Percentiles rank a stretch among this genome's conserved stretches.
Conservation (phyloP, 2,113 vertebrate genomes). For the Morone saxatilis region DNA sequence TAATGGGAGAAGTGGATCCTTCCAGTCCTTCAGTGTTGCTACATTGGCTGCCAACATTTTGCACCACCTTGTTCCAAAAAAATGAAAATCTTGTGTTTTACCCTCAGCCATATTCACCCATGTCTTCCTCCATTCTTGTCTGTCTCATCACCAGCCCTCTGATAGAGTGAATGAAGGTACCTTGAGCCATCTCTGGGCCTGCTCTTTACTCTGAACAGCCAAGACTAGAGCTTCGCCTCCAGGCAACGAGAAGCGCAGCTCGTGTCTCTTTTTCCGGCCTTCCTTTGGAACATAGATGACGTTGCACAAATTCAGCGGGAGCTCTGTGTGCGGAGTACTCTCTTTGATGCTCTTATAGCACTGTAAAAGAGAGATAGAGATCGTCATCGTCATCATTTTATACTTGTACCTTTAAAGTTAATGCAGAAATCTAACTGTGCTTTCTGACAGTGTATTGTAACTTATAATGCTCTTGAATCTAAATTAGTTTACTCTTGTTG, state of each 20-base stretch:
- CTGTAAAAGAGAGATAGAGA: slow-evolving; percentile 72
- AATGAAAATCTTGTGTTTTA: slow-evolving; percentile 3
- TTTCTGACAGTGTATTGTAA: no score
- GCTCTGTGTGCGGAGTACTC: slow-evolving; percentile 89
- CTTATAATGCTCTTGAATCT: no score
- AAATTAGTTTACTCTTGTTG: no score
- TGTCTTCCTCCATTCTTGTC: not conserved
- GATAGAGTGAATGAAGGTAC: slow-evolving; percentile 74
- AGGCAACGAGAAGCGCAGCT: slow-evolving; percentile 93
- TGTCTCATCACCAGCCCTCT: slow-evolving; percentile 10
- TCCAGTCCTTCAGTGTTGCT: slow-evolving; percentile 79
- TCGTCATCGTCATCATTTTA: no score
- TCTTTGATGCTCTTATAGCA: slow-evolving; percentile 99
- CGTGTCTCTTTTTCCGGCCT: slow-evolving; percentile 93
- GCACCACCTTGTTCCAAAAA: slow-evolving; percentile 88
- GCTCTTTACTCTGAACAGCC: slow-evolving; percentile 96
- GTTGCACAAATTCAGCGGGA: slow-evolving; percentile 88
- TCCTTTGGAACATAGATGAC: slow-evolving; percentile 96
- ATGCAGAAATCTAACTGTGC: not conserved
- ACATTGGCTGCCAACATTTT: slow-evolving; percentile 86
- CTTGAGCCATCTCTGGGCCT: slow-evolving; percentile 98
- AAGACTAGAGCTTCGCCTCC: slow-evolving; percentile 92
- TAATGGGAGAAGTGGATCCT: slow-evolving; percentile 88
- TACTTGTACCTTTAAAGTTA: not conserved
- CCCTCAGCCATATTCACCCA: not conserved